A percentile compares a stretch with the other conserved stretches of the same genome.
These are phyloP conservation scores for Caenorhabditis latens DNA, from an alignment of 1,140 invertebrate genomes.

Conservation along the genomic window DNA sequence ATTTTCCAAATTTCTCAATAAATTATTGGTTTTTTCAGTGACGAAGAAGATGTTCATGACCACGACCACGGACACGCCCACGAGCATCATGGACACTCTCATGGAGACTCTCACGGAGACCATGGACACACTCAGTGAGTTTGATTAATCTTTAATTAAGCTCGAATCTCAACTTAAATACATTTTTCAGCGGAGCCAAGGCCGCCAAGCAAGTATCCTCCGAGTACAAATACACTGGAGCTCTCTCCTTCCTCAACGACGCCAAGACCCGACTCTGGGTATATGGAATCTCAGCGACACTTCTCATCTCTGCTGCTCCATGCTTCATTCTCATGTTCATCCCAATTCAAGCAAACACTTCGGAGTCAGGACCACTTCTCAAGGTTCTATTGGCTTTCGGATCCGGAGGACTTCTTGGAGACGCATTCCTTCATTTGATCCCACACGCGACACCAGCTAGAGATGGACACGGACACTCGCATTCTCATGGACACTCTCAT, in stretches of 20 bases:
- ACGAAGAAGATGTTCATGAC: neutral
- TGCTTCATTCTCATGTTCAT: slow-evolving; percentile 93
- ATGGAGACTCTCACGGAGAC: slow-evolving; percentile 71
- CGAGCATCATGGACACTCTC: slow-evolving; percentile 60
- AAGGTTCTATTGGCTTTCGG: slow-evolving; percentile 93
- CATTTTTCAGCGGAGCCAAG: slow-evolving; percentile 45
- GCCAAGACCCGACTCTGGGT: slow-evolving; percentile 74
- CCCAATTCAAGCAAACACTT: slow-evolving; percentile 85
- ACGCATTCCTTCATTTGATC: slow-evolving; percentile 95
- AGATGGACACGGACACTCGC: slow-evolving; percentile 80
- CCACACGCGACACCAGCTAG: slow-evolving; percentile 86
- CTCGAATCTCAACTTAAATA: too few relatives aligned
- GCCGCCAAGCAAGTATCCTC: slow-evolving; percentile 12
- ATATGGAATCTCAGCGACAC: slow-evolving; percentile 83
- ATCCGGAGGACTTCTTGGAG: slow-evolving; percentile 91
- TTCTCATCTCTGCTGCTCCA: slow-evolving; percentile 92
- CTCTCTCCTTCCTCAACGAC: slow-evolving; percentile 64
- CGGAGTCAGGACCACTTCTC: slow-evolving; percentile 79
- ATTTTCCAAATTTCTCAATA: too few relatives aligned
- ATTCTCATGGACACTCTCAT: slow-evolving; percentile 79
- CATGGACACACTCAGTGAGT: slow-evolving; percentile 44
- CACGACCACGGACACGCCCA: slow-evolving; percentile 53
- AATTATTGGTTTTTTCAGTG: neutral
- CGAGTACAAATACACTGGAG: slow-evolving; percentile 55
- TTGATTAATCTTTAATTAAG: too few relatives aligned